Evolutionary conservation across 2,888 invertebrate species (phyloP).

Genomic region (Embidobia sp.): DNA sequence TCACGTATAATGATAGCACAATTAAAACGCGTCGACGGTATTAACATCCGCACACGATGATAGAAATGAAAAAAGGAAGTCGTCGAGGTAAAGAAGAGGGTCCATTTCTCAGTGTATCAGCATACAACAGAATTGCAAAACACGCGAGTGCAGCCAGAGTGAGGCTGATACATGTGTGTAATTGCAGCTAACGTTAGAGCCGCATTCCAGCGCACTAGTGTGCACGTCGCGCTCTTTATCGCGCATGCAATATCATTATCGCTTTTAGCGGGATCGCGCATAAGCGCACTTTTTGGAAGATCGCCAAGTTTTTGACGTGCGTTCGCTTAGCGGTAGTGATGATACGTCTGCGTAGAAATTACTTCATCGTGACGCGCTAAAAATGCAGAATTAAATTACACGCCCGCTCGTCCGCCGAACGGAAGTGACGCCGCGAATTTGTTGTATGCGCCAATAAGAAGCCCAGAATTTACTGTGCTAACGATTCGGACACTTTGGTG

Average conservation of each 20-base stretch:
- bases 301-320: background rate
- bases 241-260: conserved; percentile 58
- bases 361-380: conserved; percentile 66
- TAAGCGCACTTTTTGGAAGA: conserved; percentile 29
- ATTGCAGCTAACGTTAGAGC: conserved; percentile 45
- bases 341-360: conserved; percentile 57
- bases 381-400: conserved; percentile 66
- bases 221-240: conserved; percentile 54
- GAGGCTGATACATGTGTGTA: conserved; percentile 52
- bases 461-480: conserved; percentile 27
- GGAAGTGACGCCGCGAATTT: conserved; percentile 74
- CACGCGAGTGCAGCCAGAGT: conserved; percentile 57
- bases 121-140: conserved; percentile 64
- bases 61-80: conserved; percentile 53
- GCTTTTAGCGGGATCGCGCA: conserved; percentile 59
- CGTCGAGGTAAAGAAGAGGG: conserved; percentile 12
- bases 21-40: conserved; percentile 65
- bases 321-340: conserved; percentile 9
- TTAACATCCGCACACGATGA: conserved; percentile 55
- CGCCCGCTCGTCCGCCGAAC: conserved; percentile 66
- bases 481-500: conserved; percentile 13
- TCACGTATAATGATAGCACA: conserved; percentile 62
- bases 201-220: conserved; percentile 43
- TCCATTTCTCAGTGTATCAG: conserved; percentile 19
- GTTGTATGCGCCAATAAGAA: conserved; percentile 10